Evolutionary conservation across 2,888 invertebrate genomes (phyloP), one percentile per base, ranked within the genome.

Genomic region (Amphimallon solstitiale): DNA sequence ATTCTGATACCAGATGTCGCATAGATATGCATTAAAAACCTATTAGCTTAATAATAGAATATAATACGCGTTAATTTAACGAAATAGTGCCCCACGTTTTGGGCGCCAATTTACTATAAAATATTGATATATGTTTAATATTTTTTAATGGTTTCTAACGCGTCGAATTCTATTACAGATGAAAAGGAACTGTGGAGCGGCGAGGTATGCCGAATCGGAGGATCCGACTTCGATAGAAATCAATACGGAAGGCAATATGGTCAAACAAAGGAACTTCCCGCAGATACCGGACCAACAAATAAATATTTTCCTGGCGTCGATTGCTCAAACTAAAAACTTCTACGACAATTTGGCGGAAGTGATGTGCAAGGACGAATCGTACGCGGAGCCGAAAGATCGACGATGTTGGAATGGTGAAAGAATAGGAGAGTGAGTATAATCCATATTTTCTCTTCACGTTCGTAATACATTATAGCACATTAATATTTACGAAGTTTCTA

Each of bases 401-500:
- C 86, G 86, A 70, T 94, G 94, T 81, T 94, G 94, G 94, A 94
- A 93, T 77, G 94, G 94, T 52, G 88, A 90, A 72, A 81, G 87
- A 68, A 85, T 92, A 73, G 91, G 90, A 82, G 90, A 91, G 92
- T 92, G 78, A 90, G 92, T 90, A 73, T 21, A 9, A 3, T 1
- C 4, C 21, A 15, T 7, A 10, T 49, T 21, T 9, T 52, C n/a
- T 34, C 23, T n/a, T 34, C n/a, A n/a, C n/a, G n/a, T n/a, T n/a
- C n/a, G n/a, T n/a, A n/a, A n/a, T n/a, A n/a, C n/a, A n/a, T n/a
- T n/a, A n/a, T n/a, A n/a, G n/a, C n/a, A n/a, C n/a, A n/a, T n/a
- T n/a, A n/a, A n/a, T n/a, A n/a, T n/a, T n/a, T n/a, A n/a, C n/a
- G n/a, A n/a, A n/a, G n/a, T n/a, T n/a, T n/a, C n/a, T n/a, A n/a